phyloP scores from a whole-genome alignment of 2,797 vertebrate species.

The Diplodus puntazzo region DNA sequence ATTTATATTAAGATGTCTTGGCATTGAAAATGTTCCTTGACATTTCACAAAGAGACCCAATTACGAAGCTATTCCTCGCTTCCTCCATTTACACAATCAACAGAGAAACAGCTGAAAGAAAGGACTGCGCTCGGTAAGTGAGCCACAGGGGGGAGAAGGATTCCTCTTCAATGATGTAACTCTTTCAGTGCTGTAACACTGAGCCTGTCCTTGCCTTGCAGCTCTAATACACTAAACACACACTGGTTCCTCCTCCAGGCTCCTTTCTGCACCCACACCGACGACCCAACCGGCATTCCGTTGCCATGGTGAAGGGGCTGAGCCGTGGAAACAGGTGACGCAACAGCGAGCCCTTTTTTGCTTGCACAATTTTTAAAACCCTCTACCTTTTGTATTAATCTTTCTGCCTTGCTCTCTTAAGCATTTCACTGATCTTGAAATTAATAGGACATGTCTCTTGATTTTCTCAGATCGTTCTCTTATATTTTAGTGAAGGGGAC shows the following conservation, averaged over 20 bases:
- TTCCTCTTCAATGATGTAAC: conserved; percentile 82
- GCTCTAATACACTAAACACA: conserved; percentile 74
- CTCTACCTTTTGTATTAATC: conserved; percentile 45
- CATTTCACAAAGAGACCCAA: conserved; percentile 62
- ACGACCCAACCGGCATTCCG: conserved; percentile 77
- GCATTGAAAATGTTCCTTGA: conserved; percentile 57
- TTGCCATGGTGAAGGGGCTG: conserved; percentile 81
- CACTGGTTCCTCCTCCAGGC: conserved; percentile 73
- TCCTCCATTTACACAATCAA: conserved; percentile 72
- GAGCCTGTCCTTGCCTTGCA: conserved; percentile 67
- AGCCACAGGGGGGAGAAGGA: conserved; percentile 66
- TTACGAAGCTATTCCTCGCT: conserved; percentile 62
- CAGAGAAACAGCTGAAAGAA: conserved; percentile 77
- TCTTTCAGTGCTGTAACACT: conserved; percentile 71
- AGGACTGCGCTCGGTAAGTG: conserved; percentile 66
- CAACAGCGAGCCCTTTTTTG: conserved; percentile 74
- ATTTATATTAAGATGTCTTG: conserved; percentile 53
- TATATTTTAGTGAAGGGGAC: background rate
- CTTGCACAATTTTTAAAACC: conserved; percentile 66
- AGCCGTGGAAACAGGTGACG: conserved; percentile 80
- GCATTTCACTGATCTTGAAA: conserved; percentile 20
- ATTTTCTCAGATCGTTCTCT: background rate
- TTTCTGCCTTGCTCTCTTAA: conserved; percentile 28
- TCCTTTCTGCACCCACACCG: conserved; percentile 75
- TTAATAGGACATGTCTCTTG: conserved; percentile 1